Evolutionary conservation across 2,888 invertebrate genomes (phyloP).

Genomic region (Sminthurides aquaticus): DNA sequence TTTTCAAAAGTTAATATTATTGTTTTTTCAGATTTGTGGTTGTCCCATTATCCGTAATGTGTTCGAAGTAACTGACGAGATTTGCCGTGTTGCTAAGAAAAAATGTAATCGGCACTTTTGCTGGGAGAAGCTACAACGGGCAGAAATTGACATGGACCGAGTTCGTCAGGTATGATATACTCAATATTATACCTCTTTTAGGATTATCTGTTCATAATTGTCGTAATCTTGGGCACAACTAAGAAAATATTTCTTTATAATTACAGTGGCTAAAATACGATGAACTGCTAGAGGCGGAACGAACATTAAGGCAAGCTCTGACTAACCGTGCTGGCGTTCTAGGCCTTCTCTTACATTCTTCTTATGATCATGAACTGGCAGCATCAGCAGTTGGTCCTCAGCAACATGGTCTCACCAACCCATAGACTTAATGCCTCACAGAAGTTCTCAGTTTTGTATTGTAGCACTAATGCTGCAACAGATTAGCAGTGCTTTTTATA

Average conservation of each 20-base stretch:
- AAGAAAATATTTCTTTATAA: background rate
- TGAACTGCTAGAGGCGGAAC: conserved; percentile 86
- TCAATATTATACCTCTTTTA: background rate
- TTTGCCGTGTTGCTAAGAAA: conserved; percentile 82
- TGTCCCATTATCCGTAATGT: conserved; percentile 80
- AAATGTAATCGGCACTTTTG: conserved; percentile 83
- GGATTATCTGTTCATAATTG: background rate
- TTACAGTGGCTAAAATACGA: conserved; percentile 89
- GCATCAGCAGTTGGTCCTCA: background rate
- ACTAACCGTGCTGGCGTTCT: conserved; percentile 80
- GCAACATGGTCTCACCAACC: too few relatives aligned
- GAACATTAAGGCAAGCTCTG: conserved; percentile 67
- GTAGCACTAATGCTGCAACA: too few relatives aligned
- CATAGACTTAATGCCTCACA: too few relatives aligned
- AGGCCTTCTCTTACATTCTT: conserved; percentile 91
- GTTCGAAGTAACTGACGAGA: conserved; percentile 65
- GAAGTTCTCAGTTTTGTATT: too few relatives aligned
- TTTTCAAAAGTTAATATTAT: too few relatives aligned
- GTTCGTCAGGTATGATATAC: conserved; percentile 50
- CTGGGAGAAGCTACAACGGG: conserved; percentile 90
- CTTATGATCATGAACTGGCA: conserved; percentile 73
- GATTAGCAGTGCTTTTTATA: too few relatives aligned
- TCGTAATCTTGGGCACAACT: background rate
- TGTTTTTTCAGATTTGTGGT: conserved; percentile 65
- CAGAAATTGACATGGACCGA: conserved; percentile 88